A percentile compares a stretch with the other conserved stretches of the same genome.
These are phyloP conservation scores for Notechis scutatus DNA, from an alignment of 2,113 vertebrate species.

Conservation along the genomic window DNA sequence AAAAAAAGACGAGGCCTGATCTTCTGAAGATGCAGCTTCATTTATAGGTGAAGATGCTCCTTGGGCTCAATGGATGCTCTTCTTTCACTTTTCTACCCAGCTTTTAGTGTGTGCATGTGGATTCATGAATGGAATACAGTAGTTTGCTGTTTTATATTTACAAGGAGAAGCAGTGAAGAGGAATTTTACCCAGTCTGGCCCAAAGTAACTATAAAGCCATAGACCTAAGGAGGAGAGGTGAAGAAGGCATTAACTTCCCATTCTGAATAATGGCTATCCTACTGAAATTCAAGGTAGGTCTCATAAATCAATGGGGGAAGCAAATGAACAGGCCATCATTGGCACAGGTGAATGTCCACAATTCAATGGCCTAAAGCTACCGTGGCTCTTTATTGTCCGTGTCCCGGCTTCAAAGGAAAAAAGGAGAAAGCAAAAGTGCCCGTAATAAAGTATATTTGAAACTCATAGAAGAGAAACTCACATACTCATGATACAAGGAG, in stretches of 20 bases:
- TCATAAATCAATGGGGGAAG: neutral
- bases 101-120: neutral
- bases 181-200: neutral
- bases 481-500: conserved; percentile 53
- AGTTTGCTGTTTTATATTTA: neutral
- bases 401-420: conserved; percentile 31
- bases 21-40: neutral
- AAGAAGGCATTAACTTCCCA: neutral
- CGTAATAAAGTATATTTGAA: conserved; percentile 67
- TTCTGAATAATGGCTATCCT: neutral
- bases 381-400: conserved; percentile 6
- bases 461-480: conserved; percentile 27
- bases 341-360: conserved; percentile 28
- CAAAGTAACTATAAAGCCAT: neutral
- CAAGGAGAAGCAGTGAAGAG: neutral
- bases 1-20: neutral
- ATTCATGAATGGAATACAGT: neutral
- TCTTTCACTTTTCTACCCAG: neutral
- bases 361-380: conserved; percentile 25
- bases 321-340: neutral
- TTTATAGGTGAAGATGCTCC: neutral
- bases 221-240: no score
- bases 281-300: neutral
- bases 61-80: neutral
- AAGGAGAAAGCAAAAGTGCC: conserved; percentile 28